Conservation (phyloP, 2,888 invertebrate species). For the Rotaria socialis region DNA sequence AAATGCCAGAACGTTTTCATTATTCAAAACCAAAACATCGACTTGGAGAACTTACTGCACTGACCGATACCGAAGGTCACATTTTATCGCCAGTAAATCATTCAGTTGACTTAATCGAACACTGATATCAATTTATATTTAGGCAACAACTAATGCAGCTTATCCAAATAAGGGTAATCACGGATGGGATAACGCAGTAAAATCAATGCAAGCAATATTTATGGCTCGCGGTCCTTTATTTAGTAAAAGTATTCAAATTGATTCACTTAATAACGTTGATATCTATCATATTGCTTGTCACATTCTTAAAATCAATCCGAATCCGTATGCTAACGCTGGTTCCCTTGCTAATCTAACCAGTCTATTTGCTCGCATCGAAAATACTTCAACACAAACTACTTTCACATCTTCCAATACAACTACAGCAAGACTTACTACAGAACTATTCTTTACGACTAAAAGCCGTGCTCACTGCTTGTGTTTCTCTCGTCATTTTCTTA, state of each 20-base stretch:
- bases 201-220: conserved; percentile 13
- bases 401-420: not conserved
- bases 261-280: not conserved
- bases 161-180: not conserved
- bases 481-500: too few relatives aligned
- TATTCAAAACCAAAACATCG: not conserved
- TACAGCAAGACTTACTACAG: not conserved
- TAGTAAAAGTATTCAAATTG: not conserved
- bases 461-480: too few relatives aligned
- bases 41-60: not conserved
- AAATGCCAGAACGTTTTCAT: conserved; percentile 8
- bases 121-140: not conserved
- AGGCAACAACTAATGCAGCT: not conserved
- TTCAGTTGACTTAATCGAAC: not conserved
- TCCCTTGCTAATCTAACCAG: not conserved
- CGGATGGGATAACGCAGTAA: not conserved
- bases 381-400: not conserved
- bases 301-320: not conserved
- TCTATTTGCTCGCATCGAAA: not conserved
- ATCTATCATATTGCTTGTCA: not conserved
- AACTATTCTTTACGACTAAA: too few relatives aligned
- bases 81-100: not conserved
- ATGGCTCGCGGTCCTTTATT: conserved; percentile 5
- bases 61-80: not conserved
- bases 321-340: not conserved